These are phyloP conservation scores for Lasioglossum marginatum DNA, from an alignment of 2,888 invertebrate genomes.

Conservation along the genomic window DNA sequence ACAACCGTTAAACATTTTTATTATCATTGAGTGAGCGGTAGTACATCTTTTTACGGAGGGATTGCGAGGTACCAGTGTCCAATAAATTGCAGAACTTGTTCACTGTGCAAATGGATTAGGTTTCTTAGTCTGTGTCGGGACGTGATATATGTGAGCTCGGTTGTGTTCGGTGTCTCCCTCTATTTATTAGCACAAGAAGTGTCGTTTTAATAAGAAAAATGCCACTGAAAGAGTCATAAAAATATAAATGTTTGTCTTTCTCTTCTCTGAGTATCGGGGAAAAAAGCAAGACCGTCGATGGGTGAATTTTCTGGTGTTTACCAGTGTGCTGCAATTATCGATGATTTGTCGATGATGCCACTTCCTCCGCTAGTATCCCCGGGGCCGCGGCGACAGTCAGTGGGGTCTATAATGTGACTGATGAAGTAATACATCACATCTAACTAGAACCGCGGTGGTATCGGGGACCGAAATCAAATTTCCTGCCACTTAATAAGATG, in stretches of 20 bases:
- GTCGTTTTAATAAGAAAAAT: not conserved
- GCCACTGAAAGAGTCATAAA: not conserved
- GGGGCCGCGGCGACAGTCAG: constrained; percentile 34
- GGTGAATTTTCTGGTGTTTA: not conserved
- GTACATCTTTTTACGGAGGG: not conserved
- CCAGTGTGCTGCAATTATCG: not conserved
- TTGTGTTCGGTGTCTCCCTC: not conserved
- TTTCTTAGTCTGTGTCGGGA: not conserved
- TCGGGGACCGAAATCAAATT: constrained; percentile 74
- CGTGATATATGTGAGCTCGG: not conserved
- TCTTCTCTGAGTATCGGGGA: rapidly evolving
- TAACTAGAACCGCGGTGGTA: constrained; percentile 73
- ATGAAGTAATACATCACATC: constrained; percentile 75
- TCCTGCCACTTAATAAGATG: constrained; percentile 81
- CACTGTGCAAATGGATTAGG: not conserved
- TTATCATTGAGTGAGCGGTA: not conserved
- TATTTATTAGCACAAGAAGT: not conserved
- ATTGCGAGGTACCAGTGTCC: not conserved
- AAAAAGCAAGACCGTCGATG: not conserved
- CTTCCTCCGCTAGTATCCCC: constrained; percentile 12
- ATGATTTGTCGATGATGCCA: constrained; percentile 45
- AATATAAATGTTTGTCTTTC: not conserved
- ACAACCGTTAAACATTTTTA: not conserved
- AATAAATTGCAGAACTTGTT: not conserved
- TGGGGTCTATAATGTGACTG: constrained; percentile 65